Percentiles rank a stretch among this genome's conserved stretches.
These are phyloP conservation scores for Tychaedon coryphoeus DNA, from an alignment of 2,113 vertebrate genomes.

Conservation along the genomic window DNA sequence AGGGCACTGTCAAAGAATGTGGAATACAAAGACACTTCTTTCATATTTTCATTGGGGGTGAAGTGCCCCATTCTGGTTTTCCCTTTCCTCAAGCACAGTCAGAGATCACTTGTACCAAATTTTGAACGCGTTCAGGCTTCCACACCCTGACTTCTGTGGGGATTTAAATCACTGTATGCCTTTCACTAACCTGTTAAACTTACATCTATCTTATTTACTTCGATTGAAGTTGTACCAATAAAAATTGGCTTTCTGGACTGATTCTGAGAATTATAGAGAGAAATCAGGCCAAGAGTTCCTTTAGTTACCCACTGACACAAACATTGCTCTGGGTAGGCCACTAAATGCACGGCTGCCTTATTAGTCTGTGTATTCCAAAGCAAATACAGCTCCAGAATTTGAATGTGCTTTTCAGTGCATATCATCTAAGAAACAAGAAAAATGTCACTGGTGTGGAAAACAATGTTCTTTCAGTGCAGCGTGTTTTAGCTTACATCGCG, in stretches of 20 bases:
- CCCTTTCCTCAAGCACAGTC: neutral
- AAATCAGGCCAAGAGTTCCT: conserved; percentile 3
- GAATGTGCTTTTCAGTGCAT: neutral
- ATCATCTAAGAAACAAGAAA: conserved; percentile 5
- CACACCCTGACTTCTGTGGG: neutral
- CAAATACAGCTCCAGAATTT: neutral
- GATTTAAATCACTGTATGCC: neutral
- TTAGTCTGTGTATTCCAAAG: neutral
- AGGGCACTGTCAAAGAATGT: neutral
- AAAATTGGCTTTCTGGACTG: neutral
- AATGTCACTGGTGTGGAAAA: conserved; percentile 6
- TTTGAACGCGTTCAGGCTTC: neutral
- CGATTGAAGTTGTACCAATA: neutral
- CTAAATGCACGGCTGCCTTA: neutral
- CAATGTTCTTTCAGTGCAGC: neutral
- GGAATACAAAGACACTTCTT: neutral
- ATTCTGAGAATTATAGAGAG: neutral
- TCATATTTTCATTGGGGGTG: neutral
- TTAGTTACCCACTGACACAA: neutral
- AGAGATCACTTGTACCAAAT: neutral
- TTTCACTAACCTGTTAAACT: neutral
- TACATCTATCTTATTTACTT: neutral
- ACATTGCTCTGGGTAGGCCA: neutral
- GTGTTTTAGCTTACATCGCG: neutral
- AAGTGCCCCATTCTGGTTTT: neutral